phyloP scores from a whole-genome alignment of 2,888 invertebrate species.

The Tromatobia lineatoria region DNA sequence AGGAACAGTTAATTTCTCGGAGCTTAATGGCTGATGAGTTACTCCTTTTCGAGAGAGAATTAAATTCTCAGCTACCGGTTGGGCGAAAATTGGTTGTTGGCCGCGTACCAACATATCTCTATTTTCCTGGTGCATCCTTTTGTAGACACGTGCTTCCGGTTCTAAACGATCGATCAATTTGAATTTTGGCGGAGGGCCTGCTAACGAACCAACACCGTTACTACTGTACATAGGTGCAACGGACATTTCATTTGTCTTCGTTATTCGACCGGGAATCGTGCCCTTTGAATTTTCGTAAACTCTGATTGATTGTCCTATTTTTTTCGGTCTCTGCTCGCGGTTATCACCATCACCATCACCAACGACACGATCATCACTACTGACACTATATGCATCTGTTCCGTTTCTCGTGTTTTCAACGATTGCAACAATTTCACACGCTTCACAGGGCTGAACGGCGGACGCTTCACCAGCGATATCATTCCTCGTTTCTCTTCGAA shows the following conservation, averaged over 20 bases:
- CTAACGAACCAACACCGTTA: slow-evolving; percentile 37
- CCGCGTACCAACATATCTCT: slow-evolving; percentile 22
- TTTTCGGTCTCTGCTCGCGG: background rate
- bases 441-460: slow-evolving; percentile 21
- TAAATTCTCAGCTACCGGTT: slow-evolving; percentile 23
- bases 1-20: slow-evolving; percentile 20
- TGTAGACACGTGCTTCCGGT: slow-evolving; percentile 13
- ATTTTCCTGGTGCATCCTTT: slow-evolving; percentile 15
- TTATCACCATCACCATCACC: background rate
- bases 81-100: slow-evolving; percentile 41
- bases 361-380: background rate
- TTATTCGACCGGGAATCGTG: slow-evolving; percentile 7
- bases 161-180: slow-evolving; percentile 19
- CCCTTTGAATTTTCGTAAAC: slow-evolving; percentile 6
- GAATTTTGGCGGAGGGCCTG: background rate
- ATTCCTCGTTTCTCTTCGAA: slow-evolving; percentile 13
- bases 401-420: background rate
- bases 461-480: slow-evolving; percentile 11
- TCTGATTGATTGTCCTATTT: slow-evolving; percentile 20
- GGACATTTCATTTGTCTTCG: slow-evolving; percentile 16
- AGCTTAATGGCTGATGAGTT: slow-evolving; percentile 1
- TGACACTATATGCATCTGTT: background rate
- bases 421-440: slow-evolving; percentile 28
- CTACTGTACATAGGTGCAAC: slow-evolving; percentile 9
- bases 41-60: slow-evolving; percentile 8